Evolutionary conservation across 2,113 vertebrate genomes (phyloP), one percentile per base, ranked within the genome.

Genomic region (Eleginops maclovinus): DNA sequence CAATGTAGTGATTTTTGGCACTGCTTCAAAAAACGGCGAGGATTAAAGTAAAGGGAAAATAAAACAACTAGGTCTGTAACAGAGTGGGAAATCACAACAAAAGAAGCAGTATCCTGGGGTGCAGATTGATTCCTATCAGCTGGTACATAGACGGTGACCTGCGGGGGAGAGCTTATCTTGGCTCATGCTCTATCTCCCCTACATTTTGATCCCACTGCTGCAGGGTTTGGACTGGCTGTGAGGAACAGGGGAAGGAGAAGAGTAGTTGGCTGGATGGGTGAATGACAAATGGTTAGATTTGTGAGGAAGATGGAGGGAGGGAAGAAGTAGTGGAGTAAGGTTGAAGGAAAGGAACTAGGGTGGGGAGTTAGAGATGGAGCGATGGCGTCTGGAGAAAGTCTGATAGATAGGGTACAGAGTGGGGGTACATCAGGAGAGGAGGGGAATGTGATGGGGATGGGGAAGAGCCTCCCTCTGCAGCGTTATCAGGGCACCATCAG

Each of bases 51-150:
- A 84, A 79, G 54, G 72, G 53, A 53, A 76, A 82, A 77, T 81
- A 68, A 86, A 89, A 88, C 72, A 88, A 82, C 61, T 10, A 55
- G 51, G 66, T 43, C 82, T 85, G 74, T 87, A 84, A 87, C 76
- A 60, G 72, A 66, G 65, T 69, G 63, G 53, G 43, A 54, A 77
- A 87, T 79, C 83, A 84, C 77, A 88, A 90, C 82, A 89, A 89
- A 90, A 85, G 83, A 68, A 89, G 71, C 75, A 68, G 89, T 79
- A 76, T 88, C 90, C 88, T 21, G 74, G 53, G 81, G 90, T 90
- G 86, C 78, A 85, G 84, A 89, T 87, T 91, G 91, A 93, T 93
- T 89, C 82, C 75, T 91, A 92, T 93, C 92, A 89, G 87, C 78
- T 87, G 86, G 67, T 88, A 91, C 89, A 92, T 85, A 83, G 89